Conservation (phyloP, 1,140 invertebrate genomes). For the Drosophila auraria region DNA sequence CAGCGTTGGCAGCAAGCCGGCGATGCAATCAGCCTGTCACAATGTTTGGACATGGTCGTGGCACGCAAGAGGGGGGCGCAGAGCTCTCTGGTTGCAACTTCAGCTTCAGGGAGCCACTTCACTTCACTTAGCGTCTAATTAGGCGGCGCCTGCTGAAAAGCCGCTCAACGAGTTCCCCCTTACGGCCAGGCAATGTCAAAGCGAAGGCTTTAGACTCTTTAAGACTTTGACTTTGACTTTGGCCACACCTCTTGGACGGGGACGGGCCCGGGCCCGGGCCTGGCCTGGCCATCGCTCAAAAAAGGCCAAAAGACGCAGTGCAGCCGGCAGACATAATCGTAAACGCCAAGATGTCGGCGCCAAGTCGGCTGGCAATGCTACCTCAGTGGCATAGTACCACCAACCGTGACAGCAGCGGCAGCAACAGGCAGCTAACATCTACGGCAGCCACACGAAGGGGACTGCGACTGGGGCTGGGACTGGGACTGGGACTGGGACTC, state of each 20-base stretch:
- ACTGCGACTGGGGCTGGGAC: background rate
- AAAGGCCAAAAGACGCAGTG: conserved; percentile 22
- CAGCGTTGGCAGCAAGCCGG: conserved; percentile 7
- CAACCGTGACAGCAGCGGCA: conserved; percentile 69
- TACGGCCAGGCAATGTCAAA: conserved; percentile 57
- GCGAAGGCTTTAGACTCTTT: conserved; percentile 43
- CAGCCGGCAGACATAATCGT: conserved; percentile 52
- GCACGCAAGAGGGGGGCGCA: background rate
- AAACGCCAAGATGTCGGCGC: conserved; percentile 70
- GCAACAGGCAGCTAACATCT: conserved; percentile 23
- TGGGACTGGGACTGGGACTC: conserved; percentile 39
- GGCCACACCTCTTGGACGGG: conserved; percentile 52
- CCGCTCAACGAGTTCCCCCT: conserved; percentile 62
- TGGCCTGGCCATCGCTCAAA: conserved; percentile 52
- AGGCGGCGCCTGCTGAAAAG: conserved; percentile 70
- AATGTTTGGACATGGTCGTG: conserved; percentile 66
- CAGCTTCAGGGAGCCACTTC: conserved; percentile 25
- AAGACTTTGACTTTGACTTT: conserved; percentile 32
- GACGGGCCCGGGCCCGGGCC: conserved; percentile 7
- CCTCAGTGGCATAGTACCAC: conserved; percentile 70
- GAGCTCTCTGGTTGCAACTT: background rate
- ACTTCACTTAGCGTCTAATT: conserved; percentile 79
- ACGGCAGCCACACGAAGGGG: conserved; percentile 35
- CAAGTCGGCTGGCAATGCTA: conserved; percentile 69
- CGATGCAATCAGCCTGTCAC: conserved; percentile 75